Base-by-base conservation (phyloP, 2,888 invertebrate species). In the Acleris cristana region DNA sequence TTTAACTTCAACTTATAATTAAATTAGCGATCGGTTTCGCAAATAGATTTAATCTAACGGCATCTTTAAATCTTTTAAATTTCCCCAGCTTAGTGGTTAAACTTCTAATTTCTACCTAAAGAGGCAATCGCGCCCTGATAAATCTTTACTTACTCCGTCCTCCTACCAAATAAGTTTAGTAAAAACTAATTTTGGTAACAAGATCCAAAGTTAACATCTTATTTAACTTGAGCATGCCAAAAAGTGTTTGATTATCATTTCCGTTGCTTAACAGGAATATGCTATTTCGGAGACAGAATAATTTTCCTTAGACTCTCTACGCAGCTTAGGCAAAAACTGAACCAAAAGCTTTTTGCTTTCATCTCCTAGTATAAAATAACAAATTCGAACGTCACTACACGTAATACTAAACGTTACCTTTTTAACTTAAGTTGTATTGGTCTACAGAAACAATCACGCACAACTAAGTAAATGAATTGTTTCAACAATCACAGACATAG, bases 381-480 rank as follows among this genome's bases (percentile, higher is more conserved):
- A 40, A 40, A 40, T 14, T 40, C 14, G 10, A 3, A 34, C 34
- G 10, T 34, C 2, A 3, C 34, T 14, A 14, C 14, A 40, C 40
- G 14, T 12, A 40, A 3, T 14, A 2, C 48, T 7, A n/a, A 48
- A n/a, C 18, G 6, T 16, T 48, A n/a, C 5, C 30, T 26, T 26
- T 64, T 52, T 57, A 52, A 45, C 26, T 40, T 57, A 52, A 51
- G 51, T 40, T 57, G 52, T 45, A 49, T 40, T 30, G 18, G 23
- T 44, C 12, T 57, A 40, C 62, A 45, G 52, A 52, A 58, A 56
- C 52, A 64, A 64, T 64, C 26, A 64, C 57, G 34, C 19, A 53
- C 57, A 23, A 30, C 52, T 58, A 30, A 51, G 57, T 44, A 44
- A 57, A 64, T 49, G 23, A 23, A 52, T 44, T 55, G 56, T 64